Base-by-base conservation (phyloP, 2,113 vertebrate species). In the Turdus rufiventris region DNA sequence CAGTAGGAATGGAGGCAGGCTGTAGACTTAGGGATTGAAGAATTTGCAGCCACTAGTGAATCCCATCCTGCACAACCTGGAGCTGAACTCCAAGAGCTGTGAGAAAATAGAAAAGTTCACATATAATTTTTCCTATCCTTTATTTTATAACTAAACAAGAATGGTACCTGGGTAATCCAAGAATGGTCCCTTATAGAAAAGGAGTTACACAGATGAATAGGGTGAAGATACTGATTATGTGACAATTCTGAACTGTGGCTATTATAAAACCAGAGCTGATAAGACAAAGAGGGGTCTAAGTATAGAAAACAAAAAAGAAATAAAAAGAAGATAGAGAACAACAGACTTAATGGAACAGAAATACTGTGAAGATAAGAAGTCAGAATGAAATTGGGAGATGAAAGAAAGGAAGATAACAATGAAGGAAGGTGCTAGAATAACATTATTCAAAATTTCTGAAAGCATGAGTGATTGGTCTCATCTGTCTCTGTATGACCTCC, bases 331-430 rank as follows among this genome's bases (percentile, higher is more conserved):
- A 79, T 48, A 57, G 42, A 76, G 87, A 92, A 87, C 66, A 94
- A 87, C 51, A 88, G 54, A 66, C 57, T 89, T 89, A 89, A 84
- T 65, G 26, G 66, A 89, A 82, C n/a, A 93, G 56, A 88, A 91
- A 91, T 74, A 14, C 48, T 60, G 18, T 33, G 8, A 85, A 90
- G 87, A 91, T 94, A 96, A 96, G 82, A 78, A 79, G 54, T 51
- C 45, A 75, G 34, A 89, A 83, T 31, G 13, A 85, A 94, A 91
- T n/a, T 91, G 81, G 7, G 31, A 88, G 85, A 82, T 80, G 60
- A 91, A 94, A 89, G 60, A 18, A 87, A 89, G 70, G 29, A 89
- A 31, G 81, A 88, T 93, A 95, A 89, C 24, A 56, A 47, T 62
- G 85, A 88, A 91, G 29, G 43, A 91, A 93, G 71, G 21, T 68